phyloP scores from a whole-genome alignment of 2,113 vertebrate species.

The Tautogolabrus adspersus region DNA sequence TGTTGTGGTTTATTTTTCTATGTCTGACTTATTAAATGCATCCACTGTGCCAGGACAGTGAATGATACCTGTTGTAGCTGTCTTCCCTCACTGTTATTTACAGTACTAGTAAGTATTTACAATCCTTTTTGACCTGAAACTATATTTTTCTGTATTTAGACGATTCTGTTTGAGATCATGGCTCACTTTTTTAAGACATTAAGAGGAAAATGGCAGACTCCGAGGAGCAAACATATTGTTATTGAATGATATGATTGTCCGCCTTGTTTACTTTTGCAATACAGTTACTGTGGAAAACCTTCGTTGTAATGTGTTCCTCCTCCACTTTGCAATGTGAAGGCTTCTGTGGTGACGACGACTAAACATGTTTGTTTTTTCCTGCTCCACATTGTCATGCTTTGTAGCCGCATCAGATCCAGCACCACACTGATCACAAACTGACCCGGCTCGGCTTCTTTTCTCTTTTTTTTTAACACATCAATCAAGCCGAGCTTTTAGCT shows the following conservation, averaged over 20 bases:
- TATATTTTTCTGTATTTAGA: constrained; percentile 77
- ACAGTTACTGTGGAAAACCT: constrained; percentile 78
- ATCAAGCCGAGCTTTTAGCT: too few relatives aligned
- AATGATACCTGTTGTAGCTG: constrained; percentile 76
- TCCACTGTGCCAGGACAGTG: constrained; percentile 81
- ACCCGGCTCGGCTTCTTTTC: background rate
- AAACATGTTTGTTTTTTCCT: constrained; percentile 31
- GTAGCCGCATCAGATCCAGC: constrained; percentile 22
- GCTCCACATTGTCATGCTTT: constrained; percentile 46
- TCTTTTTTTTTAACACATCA: background rate
- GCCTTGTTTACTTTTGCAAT: constrained; percentile 80
- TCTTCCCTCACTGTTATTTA: constrained; percentile 77
- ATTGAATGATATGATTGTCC: constrained; percentile 76
- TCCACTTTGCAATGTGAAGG: constrained; percentile 46
- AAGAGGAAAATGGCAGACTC: constrained; percentile 53
- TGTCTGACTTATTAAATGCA: constrained; percentile 84
- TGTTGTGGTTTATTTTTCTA: constrained; percentile 86
- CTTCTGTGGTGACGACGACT: constrained; percentile 56
- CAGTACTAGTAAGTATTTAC: constrained; percentile 73
- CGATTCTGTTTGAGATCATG: constrained; percentile 66
- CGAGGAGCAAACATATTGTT: constrained; percentile 74
- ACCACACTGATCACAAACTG: constrained; percentile 9
- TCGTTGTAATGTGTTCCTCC: constrained; percentile 66
- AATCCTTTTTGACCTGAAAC: constrained; percentile 71
- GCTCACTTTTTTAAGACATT: constrained; percentile 68